These are phyloP conservation scores for Emydoidea blandingii DNA, from an alignment of 2,797 vertebrate genomes.

Conservation along the genomic window DNA sequence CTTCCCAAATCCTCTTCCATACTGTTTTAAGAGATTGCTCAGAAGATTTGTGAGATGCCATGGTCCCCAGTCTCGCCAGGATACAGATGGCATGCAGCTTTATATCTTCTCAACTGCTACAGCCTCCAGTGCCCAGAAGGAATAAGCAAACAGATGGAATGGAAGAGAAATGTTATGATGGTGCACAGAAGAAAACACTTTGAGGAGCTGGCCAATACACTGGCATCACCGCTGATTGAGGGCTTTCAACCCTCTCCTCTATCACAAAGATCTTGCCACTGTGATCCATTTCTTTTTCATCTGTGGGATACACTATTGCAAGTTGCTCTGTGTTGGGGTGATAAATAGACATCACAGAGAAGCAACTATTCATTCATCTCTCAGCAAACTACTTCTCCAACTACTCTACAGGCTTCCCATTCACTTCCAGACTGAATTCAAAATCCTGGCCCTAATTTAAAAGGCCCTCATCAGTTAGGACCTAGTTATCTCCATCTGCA, in stretches of 20 bases:
- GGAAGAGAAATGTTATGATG: not conserved
- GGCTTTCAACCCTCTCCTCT: not conserved
- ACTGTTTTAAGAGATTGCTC: not conserved
- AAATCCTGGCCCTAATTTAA: not conserved
- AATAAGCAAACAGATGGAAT: not conserved
- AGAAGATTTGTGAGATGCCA: not conserved
- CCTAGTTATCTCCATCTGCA: not conserved
- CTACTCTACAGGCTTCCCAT: not conserved
- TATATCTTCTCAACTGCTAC: not conserved
- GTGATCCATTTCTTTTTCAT: not conserved
- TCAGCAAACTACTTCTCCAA: not conserved
- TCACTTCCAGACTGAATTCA: not conserved
- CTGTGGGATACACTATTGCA: not conserved
- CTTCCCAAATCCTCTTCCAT: not conserved
- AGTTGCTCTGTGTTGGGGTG: not conserved
- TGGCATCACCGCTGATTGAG: not conserved
- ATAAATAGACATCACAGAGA: rapidly evolving
- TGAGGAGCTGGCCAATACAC: not conserved
- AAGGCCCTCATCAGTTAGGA: not conserved
- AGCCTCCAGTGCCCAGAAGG: not conserved
- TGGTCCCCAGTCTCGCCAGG: not conserved
- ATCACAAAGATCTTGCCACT: not conserved
- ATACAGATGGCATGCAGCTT: not conserved
- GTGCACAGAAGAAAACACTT: not conserved
- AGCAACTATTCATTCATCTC: not conserved